Evolutionary conservation across 2,888 invertebrate species (phyloP), one percentile per base, ranked within the genome.

Genomic region (Unio delphinus): DNA sequence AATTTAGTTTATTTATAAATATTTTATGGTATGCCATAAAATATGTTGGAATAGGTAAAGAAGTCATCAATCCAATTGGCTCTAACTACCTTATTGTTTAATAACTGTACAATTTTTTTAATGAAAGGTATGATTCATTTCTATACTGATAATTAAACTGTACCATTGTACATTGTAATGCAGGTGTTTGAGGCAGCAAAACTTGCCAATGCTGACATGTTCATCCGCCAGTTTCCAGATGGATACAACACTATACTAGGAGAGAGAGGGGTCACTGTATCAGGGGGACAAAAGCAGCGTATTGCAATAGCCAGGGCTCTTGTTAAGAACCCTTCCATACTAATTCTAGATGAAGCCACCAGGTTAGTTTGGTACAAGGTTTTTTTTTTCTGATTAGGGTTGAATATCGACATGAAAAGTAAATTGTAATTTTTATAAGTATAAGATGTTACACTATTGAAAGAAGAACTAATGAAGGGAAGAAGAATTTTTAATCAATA

Each of bases 271-370:
- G 93, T 94, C 67, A 94, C 97, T n/a, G 92, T 98, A 57, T 96
- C 96, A 63, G 98, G 98, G 0, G 98, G 98, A 0, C 98, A 98
- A 90, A 95, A 97, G 80, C 98, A 98, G 88, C 92, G 98, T 78
- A 95, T 98, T 74, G 98, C 98, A 1, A 98, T 99, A 75, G 98
- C 98, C 0, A 91, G 98, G 69, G 98, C 98, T 0, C 92, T 98
- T 60, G 91, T 99, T 0, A 98, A 98, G 90, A 94, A 96, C 88
- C 98, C 98, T 0, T 93, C 94, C n/a, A 90, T 92, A 74, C 82
- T 92, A 30, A 83, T 90, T 18, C 90, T 98, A 70, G 98, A 98
- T 89, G 98, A 98, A 91, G 98, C 98, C 20, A 98, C 98, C 1
- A 95, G 95, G 95, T 95, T 70, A 17, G 15, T 23, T 64, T 15